A percentile compares a stretch with the other conserved stretches of the same genome.
phyloP scores from a whole-genome alignment of 2,888 invertebrate genomes.

The Strigamia maritima region DNA sequence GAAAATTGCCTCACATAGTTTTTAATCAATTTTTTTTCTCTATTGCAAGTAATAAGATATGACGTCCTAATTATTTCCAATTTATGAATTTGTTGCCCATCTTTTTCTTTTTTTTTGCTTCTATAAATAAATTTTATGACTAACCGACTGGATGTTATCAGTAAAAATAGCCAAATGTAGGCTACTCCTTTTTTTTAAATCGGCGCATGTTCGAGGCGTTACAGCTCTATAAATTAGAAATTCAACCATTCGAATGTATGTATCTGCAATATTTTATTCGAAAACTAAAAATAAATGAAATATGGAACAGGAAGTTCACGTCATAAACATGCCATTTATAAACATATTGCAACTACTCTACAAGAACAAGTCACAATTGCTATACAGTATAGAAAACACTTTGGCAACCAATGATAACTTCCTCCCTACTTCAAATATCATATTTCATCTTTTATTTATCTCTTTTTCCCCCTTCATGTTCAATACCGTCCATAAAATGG shows the following conservation, averaged over 20 bases:
- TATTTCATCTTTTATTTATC: background rate
- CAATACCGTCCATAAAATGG: background rate
- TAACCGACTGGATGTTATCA: no score
- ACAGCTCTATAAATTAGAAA: background rate
- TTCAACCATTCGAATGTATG: background rate
- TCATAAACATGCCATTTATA: background rate
- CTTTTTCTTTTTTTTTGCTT: no score
- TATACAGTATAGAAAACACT: background rate
- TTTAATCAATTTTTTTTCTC: no score
- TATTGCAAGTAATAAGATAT: no score
- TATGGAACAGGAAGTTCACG: constrained; percentile 4
- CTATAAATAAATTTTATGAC: no score
- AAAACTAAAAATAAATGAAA: constrained; percentile 4
- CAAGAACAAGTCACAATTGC: background rate
- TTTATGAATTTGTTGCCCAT: no score
- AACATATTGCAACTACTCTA: background rate
- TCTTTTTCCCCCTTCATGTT: background rate
- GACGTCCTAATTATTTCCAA: no score
- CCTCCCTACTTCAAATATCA: background rate
- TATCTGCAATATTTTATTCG: background rate
- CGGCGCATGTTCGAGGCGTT: background rate
- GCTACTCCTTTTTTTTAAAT: background rate
- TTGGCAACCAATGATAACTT: background rate
- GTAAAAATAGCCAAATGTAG: no score
- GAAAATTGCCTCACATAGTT: no score